Conservation (phyloP, 2,113 vertebrate genomes). For the Pterocles gutturalis region DNA sequence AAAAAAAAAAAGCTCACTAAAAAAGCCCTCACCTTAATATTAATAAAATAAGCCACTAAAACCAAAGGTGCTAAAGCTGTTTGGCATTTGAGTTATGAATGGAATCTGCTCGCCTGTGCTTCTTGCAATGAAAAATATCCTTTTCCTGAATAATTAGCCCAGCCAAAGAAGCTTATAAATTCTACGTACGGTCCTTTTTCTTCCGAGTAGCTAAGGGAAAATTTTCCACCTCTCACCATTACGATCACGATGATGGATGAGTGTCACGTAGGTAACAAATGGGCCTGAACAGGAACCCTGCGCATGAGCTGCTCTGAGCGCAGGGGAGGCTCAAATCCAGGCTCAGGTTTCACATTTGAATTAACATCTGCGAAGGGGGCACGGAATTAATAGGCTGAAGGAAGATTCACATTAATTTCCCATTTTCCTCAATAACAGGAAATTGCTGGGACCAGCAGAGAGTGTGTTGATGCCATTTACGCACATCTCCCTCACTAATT, state of each 20-base stretch:
- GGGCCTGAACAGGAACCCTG: background rate
- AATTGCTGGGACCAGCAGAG: background rate
- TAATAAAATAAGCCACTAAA: conserved; percentile 47
- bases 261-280: background rate
- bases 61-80: conserved; percentile 15
- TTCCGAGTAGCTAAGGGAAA: background rate
- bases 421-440: conserved; percentile 7
- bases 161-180: conserved; percentile 34
- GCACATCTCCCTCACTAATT: background rate
- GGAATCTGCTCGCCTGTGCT: conserved; percentile 22
- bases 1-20: background rate
- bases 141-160: conserved; percentile 44
- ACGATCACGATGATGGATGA: background rate
- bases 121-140: conserved; percentile 18
- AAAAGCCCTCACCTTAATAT: background rate
- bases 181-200: background rate
- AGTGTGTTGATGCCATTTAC: accelerated
- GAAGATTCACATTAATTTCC: conserved; percentile 6
- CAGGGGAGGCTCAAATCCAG: background rate
- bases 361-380: background rate
- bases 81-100: conserved; percentile 37
- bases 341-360: conserved; percentile 2
- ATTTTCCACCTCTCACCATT: background rate
- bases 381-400: background rate
- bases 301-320: background rate